Evolutionary conservation across 2,797 vertebrate species (phyloP).

Genomic region (Ptychobarbus kaznakovi): DNA sequence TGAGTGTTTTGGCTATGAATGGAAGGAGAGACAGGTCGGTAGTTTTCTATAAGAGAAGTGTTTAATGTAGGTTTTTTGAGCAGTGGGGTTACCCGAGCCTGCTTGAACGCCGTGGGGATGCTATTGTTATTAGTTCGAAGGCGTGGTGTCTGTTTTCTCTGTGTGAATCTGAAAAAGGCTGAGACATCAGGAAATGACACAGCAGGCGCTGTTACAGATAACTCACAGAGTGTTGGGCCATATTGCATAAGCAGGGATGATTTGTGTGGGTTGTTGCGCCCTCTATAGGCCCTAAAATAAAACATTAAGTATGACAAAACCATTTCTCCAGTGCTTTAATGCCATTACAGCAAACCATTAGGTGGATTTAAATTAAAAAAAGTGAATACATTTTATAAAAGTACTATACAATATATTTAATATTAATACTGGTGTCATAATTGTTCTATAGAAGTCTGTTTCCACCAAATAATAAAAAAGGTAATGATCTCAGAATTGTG

Average conservation of each 20-base stretch:
- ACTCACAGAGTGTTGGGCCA: background rate
- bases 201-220: slow-evolving; percentile 5
- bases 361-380: too few species aligned
- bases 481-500: too few species aligned
- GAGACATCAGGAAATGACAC: slow-evolving; percentile 6
- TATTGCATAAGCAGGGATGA: background rate
- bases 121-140: background rate
- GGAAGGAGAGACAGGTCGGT: too few species aligned
- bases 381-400: too few species aligned
- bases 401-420: background rate
- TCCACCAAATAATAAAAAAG: too few species aligned
- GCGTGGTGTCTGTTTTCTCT: background rate
- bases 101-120: too few species aligned
- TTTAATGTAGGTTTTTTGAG: too few species aligned
- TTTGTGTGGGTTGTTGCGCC: background rate
- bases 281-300: slow-evolving; percentile 1
- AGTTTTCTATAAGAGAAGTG: too few species aligned
- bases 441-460: too few species aligned
- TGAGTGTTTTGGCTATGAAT: too few species aligned
- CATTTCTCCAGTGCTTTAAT: background rate
- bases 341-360: background rate
- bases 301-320: background rate
- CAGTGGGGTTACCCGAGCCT: too few species aligned
- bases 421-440: background rate
- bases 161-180: slow-evolving; percentile 43